Percentiles rank a stretch among this genome's conserved stretches.
Evolutionary conservation across 1,140 invertebrate species (phyloP).

Genomic region (Lethocerus indicus): DNA sequence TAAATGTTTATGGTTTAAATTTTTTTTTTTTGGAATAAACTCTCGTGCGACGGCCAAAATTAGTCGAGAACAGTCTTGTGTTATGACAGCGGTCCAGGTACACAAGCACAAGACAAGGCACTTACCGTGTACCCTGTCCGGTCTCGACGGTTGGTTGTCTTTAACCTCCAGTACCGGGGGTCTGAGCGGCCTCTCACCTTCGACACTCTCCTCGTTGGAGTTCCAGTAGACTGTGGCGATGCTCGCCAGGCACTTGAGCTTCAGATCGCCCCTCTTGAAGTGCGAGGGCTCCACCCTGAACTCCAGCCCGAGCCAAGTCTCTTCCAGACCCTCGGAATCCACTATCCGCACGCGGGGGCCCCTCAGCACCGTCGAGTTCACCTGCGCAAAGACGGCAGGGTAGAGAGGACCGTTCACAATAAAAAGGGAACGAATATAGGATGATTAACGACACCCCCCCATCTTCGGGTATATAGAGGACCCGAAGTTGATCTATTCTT

Average conservation of each 20-base stretch:
- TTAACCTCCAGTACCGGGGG: slow-evolving; percentile 43
- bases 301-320: slow-evolving; percentile 45
- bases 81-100: no score
- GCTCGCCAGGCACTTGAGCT: slow-evolving; percentile 72
- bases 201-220: slow-evolving; percentile 67
- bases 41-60: no score
- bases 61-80: no score
- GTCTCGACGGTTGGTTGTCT: slow-evolving; percentile 28
- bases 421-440: no score
- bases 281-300: slow-evolving; percentile 58
- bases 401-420: no score
- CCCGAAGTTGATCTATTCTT: no score
- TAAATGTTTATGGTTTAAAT: no score
- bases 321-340: slow-evolving; percentile 45
- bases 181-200: slow-evolving; percentile 43
- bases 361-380: slow-evolving; percentile 31
- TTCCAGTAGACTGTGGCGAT: slow-evolving; percentile 67
- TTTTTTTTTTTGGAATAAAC: no score
- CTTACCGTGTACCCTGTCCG: slow-evolving; percentile 28
- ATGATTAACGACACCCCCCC: no score
- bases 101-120: no score
- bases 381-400: no score
- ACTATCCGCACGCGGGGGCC: slow-evolving; percentile 30
- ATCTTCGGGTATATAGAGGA: no score
- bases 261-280: slow-evolving; percentile 65